Base-by-base conservation (phyloP, 1,140 invertebrate genomes). In the Rhizoglyphus robini region DNA sequence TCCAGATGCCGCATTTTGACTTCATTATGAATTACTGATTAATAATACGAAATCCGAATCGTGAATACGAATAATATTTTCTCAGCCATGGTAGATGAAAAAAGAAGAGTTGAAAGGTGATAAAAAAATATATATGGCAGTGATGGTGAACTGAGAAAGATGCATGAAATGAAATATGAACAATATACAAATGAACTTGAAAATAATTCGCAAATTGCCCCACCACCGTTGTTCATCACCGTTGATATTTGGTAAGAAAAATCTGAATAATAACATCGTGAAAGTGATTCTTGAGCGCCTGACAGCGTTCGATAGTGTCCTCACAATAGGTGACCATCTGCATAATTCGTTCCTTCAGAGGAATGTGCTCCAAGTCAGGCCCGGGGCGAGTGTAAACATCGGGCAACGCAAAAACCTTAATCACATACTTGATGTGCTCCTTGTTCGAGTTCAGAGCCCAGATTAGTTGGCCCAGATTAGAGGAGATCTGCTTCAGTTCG, bases 381-480 rank as follows among this genome's bases (percentile, higher is more conserved):
- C 29, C 29, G 31, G 5, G 25, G 4, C 57, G 58, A 27, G 25
- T n/a, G 27, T 32, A 60, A 2, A 4, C 15, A 4, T 60, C 58
- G 1, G 58, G 58, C 2, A 60, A 1, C 23, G 3, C 3, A 32
- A 32, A 60, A 3, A 60, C 58, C 29, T 60, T 60, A n/a, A 8
- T 11, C 15, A 60, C 58, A 46, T 60, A 60, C 15, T 29, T 15
- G 58, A 60, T 46, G 29, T 60, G 58, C 15, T 60, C 58, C 29
- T 32, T 41, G 36, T 60, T 60, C n/a, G 58, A 60, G 27, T 60
- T 60, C 18, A 60, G 29, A 27, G 58, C 58, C 58, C 58, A 60
- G 3, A 60, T 46, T 23, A 60, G 29, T 46, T 60, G 58, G 11
- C 58, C 58, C 13, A 60, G 30, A 46, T 46, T 60, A 11, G 32